phyloP scores from a whole-genome alignment of 2,113 vertebrate species.

The Tachysurus fulvidraco region DNA sequence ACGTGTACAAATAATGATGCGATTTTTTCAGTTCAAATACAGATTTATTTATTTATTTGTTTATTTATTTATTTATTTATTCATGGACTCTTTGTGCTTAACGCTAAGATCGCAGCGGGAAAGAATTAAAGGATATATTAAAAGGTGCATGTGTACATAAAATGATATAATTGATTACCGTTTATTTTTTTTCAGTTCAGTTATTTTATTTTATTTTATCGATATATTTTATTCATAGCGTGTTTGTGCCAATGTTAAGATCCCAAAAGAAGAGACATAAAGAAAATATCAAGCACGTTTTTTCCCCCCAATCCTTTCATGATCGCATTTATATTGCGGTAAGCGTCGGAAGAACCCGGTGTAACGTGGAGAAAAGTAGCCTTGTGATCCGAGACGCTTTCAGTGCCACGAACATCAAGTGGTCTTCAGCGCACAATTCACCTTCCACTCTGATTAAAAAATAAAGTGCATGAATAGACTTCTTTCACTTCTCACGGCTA shows the following conservation, averaged over 20 bases:
- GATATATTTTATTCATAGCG: neutral
- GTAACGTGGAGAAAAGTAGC: neutral
- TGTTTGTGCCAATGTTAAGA: neutral
- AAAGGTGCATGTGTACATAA: neutral
- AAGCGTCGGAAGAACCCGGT: neutral
- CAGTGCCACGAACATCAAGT: slow-evolving; percentile 36
- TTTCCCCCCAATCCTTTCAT: neutral
- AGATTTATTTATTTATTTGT: too few species aligned
- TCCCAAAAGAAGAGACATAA: neutral
- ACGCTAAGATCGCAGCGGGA: too few species aligned
- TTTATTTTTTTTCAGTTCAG: neutral
- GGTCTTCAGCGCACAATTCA: slow-evolving; percentile 44
- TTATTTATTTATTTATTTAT: too few species aligned
- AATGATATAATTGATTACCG: neutral
- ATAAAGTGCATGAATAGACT: slow-evolving; percentile 46
- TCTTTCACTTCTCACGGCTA: slow-evolving; percentile 44
- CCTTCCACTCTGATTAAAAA: slow-evolving; percentile 49
- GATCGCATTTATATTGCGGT: neutral
- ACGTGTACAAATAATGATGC: too few species aligned
- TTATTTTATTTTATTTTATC: too few species aligned
- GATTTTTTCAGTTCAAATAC: too few species aligned
- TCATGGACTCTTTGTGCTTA: too few species aligned
- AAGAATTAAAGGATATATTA: too few species aligned
- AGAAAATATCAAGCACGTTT: neutral
- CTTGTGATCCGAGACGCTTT: slow-evolving; percentile 38